A percentile compares a stretch with the other conserved stretches of the same genome.
Evolutionary conservation across 2,888 invertebrate species (phyloP).

Genomic region (Flexamia atlantica): DNA sequence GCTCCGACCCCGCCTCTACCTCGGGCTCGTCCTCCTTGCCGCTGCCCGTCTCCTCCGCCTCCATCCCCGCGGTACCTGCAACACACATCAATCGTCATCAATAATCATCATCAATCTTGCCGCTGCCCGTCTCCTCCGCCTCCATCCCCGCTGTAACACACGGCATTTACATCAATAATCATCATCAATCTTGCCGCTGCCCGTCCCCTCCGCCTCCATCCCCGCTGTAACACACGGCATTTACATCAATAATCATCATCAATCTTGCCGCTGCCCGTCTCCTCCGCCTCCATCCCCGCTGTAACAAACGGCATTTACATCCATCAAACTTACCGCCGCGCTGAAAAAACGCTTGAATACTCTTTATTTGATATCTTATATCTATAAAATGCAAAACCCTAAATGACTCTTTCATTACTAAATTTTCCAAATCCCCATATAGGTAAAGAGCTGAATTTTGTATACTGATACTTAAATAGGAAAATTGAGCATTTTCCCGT

Average conservation of each 20-base stretch:
- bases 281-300: conserved; percentile 42
- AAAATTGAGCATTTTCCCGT: no score
- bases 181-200: conserved; percentile 45
- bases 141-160: conserved; percentile 29
- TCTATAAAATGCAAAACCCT: no score
- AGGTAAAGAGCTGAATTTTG: no score
- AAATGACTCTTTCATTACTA: no score
- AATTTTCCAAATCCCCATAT: no score
- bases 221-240: not conserved
- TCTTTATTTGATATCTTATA: no score
- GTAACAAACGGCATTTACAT: not conserved
- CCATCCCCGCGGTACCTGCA: conserved; percentile 29
- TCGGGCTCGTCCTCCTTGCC: conserved; percentile 55
- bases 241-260: conserved; percentile 17
- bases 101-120: conserved; percentile 47
- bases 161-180: no score
- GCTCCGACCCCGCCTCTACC: conserved; percentile 26
- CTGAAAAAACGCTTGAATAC: no score
- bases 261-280: conserved; percentile 42
- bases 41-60: conserved; percentile 45
- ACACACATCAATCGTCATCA: not conserved
- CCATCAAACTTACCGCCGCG: conserved; percentile 40
- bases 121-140: conserved; percentile 45
- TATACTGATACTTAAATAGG: no score
- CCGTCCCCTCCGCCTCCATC: conserved; percentile 50